Base-by-base conservation (phyloP, 2,888 invertebrate genomes). In the Dyspetes luteomarginatus region DNA sequence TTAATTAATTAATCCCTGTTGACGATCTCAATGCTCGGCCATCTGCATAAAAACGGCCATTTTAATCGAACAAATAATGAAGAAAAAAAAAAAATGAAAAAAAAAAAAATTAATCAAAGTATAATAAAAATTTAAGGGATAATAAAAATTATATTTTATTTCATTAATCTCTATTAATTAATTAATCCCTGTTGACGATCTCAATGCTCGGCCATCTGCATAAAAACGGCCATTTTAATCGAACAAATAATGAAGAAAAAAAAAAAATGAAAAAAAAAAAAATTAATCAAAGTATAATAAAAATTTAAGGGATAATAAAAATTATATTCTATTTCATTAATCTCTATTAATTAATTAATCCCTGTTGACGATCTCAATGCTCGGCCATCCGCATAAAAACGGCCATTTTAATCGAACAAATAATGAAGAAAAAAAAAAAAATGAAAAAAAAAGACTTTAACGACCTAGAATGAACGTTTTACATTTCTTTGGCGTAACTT, bases 401-500 rank as follows among this genome's bases (percentile, higher is more conserved):
- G 12, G 43, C 5, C 15, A 19, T 28, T 71, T 48, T 58, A 30
- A 58, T 48, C 19, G 3, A 24, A 45, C 48, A 48, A 45, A 19
- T 9, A 69, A 55, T 43, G 30, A 55, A 7, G 52, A 19, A 41
- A 12, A 43, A 36, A 36, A 15, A 19, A 17, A 36, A n/a, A 22
- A 22, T 17, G 15, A 52, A 67, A 55, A 7, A 48, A 71, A 58
- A 48, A 7, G 17, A 1, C 43, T 48, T 60, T 15, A 58, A 71
- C 30, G 62, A 50, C 69, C 64, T 17, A 48, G 58, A 65, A 79
- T 43, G 45, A 69, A 56, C 36, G 56, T 79, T 79, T 75, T 50
- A 64, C 50, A 65, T 79, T 64, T 64, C 41, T 58, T 69, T 62
- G 45, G 79, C 69, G 79, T 79, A 79, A 75, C 79, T 79, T 79